phyloP scores from a whole-genome alignment of 2,888 invertebrate genomes.

The Patella caerulea region DNA sequence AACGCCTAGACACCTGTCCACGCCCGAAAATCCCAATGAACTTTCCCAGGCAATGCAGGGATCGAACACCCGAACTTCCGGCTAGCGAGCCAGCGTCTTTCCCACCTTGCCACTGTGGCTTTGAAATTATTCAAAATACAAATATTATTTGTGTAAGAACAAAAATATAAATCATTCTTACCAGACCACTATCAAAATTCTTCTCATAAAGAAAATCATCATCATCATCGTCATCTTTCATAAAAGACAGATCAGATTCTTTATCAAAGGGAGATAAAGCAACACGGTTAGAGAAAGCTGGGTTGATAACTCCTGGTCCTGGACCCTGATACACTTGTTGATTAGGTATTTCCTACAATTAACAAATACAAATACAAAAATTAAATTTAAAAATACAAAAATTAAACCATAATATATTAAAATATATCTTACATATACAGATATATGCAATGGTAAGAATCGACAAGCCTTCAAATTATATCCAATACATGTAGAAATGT shows the following conservation, averaged over 20 bases:
- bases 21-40: too few species aligned
- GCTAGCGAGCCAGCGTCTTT: too few species aligned
- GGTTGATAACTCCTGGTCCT: constrained; percentile 56
- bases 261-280: constrained; percentile 35
- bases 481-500: too few species aligned
- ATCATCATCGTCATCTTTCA: constrained; percentile 49
- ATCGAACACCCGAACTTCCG: too few species aligned
- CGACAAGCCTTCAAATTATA: too few species aligned
- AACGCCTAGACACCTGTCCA: too few species aligned
- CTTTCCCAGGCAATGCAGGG: too few species aligned
- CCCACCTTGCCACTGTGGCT: too few species aligned
- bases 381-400: not conserved
- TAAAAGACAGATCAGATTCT: constrained; percentile 40
- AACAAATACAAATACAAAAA: constrained; percentile 13
- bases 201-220: constrained; percentile 54
- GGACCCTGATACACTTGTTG: constrained; percentile 29
- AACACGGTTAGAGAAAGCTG: constrained; percentile 47
- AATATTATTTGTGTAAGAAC: too few species aligned
- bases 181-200: constrained; percentile 61
- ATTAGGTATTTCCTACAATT: not conserved
- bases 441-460: too few species aligned
- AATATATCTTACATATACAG: too few species aligned
- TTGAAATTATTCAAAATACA: too few species aligned
- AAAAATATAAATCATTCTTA: constrained; percentile 33
- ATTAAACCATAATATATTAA: not conserved